Conservation (phyloP, 2,113 vertebrate genomes). For the Dryoscopus gambensis region DNA sequence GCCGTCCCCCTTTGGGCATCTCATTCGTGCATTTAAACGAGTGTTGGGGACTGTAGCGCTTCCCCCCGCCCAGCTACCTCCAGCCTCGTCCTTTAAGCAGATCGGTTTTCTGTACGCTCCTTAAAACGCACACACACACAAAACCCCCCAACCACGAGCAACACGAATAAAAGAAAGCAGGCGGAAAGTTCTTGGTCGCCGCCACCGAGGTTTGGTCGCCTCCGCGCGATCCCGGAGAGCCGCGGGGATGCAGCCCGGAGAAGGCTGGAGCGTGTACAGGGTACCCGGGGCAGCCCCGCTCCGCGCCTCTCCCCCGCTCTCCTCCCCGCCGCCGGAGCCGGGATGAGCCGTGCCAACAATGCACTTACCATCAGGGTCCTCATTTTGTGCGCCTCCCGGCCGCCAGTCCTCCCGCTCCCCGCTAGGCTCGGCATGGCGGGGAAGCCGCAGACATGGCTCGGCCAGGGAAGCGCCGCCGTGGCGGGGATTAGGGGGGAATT, state of each 20-base stretch:
- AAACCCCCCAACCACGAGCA: background rate
- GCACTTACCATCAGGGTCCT: slow-evolving; percentile 91
- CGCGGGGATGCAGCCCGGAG: background rate
- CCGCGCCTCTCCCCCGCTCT: background rate
- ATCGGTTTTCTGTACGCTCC: background rate
- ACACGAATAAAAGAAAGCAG: slow-evolving; percentile 46
- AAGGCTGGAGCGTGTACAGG: background rate
- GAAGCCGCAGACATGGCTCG: slow-evolving; percentile 32
- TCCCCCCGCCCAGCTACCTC: background rate
- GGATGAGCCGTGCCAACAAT: slow-evolving; percentile 32
- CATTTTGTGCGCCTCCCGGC: slow-evolving; percentile 81
- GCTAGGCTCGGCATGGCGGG: slow-evolving; percentile 74
- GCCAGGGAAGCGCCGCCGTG: slow-evolving; percentile 39
- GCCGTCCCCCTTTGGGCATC: background rate
- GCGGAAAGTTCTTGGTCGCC: slow-evolving; percentile 67
- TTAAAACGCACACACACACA: background rate
- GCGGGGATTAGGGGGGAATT: slow-evolving; percentile 78
- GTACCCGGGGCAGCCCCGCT: background rate
- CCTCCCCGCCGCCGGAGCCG: slow-evolving; percentile 1
- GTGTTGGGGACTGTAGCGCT: background rate
- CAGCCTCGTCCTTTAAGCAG: background rate
- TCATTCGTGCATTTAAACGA: background rate
- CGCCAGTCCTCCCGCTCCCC: slow-evolving; percentile 72
- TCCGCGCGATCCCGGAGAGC: background rate
- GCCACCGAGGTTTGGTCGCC: background rate